Evolutionary conservation across 2,113 vertebrate species (phyloP).

Genomic region (Hemiscyllium ocellatum): DNA sequence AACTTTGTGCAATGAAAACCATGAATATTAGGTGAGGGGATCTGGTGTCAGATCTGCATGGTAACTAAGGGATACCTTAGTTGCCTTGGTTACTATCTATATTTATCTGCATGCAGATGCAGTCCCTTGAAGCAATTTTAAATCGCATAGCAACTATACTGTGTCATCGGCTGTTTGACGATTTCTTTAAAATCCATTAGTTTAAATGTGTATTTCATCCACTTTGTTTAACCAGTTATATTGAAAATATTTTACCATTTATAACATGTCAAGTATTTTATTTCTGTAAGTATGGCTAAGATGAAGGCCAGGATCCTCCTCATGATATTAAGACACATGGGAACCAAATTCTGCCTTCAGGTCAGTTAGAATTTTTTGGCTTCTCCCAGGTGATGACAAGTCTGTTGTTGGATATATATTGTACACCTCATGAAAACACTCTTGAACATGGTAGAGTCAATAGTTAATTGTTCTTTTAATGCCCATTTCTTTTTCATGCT

Average conservation of each 20-base stretch:
- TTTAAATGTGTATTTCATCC: neutral
- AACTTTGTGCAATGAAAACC: neutral
- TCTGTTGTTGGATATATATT: neutral
- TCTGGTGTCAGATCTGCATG: neutral
- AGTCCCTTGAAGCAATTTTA: neutral
- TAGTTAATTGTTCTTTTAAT: neutral
- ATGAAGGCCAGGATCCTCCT: neutral
- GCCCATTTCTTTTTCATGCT: neutral
- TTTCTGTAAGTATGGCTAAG: neutral
- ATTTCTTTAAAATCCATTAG: neutral
- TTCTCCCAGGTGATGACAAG: neutral
- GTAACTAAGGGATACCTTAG: slow-evolving; percentile 7
- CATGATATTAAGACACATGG: neutral
- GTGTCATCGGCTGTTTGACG: neutral
- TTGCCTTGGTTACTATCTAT: slow-evolving; percentile 18
- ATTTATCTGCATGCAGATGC: slow-evolving; percentile 10
- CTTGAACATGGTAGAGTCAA: neutral
- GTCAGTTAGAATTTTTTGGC: neutral
- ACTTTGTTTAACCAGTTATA: neutral
- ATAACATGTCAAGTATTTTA: neutral
- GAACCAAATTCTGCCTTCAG: neutral
- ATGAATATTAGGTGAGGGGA: neutral
- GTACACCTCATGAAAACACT: neutral
- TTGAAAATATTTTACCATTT: neutral
- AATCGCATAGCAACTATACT: neutral